Percentiles rank a stretch among this genome's conserved stretches.
phyloP scores from a whole-genome alignment of 2,797 vertebrate genomes.

The Channallabes apus region DNA sequence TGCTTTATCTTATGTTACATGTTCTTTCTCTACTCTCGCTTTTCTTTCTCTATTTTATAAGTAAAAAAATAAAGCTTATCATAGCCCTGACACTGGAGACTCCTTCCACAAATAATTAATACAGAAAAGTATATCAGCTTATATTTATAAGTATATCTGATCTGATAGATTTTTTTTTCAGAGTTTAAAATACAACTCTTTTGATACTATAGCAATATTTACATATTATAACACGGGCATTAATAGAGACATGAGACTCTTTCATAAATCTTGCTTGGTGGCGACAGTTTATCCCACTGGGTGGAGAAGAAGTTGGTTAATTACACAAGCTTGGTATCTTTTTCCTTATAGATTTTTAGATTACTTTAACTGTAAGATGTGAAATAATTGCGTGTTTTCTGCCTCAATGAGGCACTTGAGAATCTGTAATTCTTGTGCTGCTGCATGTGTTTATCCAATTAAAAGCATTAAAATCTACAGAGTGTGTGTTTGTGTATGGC shows the following conservation, averaged over 20 bases:
- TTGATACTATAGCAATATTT: not conserved
- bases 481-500: conserved; percentile 21
- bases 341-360: not conserved
- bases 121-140: too few relatives aligned
- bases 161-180: too few relatives aligned
- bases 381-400: not conserved
- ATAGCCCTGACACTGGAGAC: not conserved
- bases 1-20: too few relatives aligned
- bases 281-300: not conserved
- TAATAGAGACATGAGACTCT: not conserved
- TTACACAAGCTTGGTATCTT: not conserved
- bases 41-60: too few relatives aligned
- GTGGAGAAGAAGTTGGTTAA: not conserved
- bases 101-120: too few relatives aligned
- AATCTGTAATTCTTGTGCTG: not conserved
- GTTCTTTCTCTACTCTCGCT: too few relatives aligned
- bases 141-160: too few relatives aligned
- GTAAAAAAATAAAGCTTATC: too few relatives aligned
- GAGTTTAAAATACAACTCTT: too few relatives aligned
- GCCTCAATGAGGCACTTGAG: not conserved
- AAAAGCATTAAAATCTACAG: not conserved
- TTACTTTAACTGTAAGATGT: not conserved
- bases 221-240: not conserved
- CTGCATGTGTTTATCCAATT: conserved; percentile 15
- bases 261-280: not conserved